These are phyloP conservation scores for Pteronura brasiliensis DNA, from an alignment of 2,113 vertebrate species.

Conservation along the genomic window DNA sequence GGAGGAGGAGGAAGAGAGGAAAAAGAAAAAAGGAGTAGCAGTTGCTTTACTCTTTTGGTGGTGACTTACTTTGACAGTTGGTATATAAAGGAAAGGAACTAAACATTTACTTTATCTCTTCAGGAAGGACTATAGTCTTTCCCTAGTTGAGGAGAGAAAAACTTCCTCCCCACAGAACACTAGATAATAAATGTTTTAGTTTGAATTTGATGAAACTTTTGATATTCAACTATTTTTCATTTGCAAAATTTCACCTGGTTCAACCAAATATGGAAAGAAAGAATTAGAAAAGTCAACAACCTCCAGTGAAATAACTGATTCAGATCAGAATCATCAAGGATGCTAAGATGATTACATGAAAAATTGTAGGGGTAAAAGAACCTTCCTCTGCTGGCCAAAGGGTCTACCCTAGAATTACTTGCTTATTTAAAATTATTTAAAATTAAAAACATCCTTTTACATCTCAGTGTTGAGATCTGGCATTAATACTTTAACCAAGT, in stretches of 20 bases:
- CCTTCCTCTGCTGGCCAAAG: neutral
- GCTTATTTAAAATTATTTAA: neutral
- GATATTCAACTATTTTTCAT: neutral
- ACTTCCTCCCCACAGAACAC: neutral
- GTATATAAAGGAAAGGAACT: neutral
- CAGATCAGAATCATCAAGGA: neutral
- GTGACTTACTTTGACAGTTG: neutral
- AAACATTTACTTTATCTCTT: neutral
- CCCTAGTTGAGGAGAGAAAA: neutral
- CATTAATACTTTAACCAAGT: neutral
- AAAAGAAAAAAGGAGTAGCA: neutral
- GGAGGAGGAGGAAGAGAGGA: fast-evolving
- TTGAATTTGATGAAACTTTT: neutral
- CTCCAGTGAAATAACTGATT: neutral
- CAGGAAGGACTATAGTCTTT: neutral
- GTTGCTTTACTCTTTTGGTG: neutral
- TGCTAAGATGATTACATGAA: neutral
- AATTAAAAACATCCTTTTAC: neutral
- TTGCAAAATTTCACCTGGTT: neutral
- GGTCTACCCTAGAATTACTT: neutral
- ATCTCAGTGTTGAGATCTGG: neutral
- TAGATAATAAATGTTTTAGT: neutral
- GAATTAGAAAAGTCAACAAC: neutral
- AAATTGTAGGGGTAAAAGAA: neutral
- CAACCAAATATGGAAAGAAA: neutral